Base-by-base conservation (phyloP, 2,113 vertebrate species). In the Callipepla squamata region DNA sequence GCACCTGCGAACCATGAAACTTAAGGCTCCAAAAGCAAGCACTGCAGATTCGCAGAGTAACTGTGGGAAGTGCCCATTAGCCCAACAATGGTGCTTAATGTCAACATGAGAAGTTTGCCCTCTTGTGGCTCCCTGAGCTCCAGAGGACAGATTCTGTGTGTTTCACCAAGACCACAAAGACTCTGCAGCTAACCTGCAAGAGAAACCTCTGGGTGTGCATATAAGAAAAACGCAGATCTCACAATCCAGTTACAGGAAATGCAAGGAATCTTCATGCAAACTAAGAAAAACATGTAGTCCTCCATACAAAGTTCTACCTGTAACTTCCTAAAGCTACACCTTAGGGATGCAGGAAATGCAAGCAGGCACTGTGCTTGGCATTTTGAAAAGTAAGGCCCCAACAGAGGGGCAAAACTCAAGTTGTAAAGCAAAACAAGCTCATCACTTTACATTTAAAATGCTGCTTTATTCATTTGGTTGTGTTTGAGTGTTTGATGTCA, bases 91-190 rank as follows among this genome's bases (percentile, higher is more conserved):
- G 47, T 4, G 34, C 51, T n/a, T 42, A 23, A 66, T 69, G 83
- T 15, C 30, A 87, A 75, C 50, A 82, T 38, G 48, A 81, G 62
- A 87, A 92, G 94, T 85, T 90, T 93, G 96, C 92, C 95, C 96
- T 89, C 94, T 93, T 76, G 96, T 94, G 96, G 92, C 36, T 93
- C 34, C 44, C 18, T 79, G 50, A 62, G 47, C 44, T 61, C 38
- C 26, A 75, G 69, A 90, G 42, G 42, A 80, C 0, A 40, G 40
- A 72, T 79, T 28, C 34, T 40, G 38, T 25, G 22, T 20, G 28
- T 73, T 79, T 79, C 32, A 84, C 7, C n/a, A 42, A 88, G 10
- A 82, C 7, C 47, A 92, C 21, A 83, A 84, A 30, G 14, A 16
- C 19, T 18, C 40, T 55, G 30, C 21, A 80, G 45, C 6, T 15